Percentiles rank a stretch among this genome's conserved stretches.
Evolutionary conservation across 2,797 vertebrate species (phyloP).

Genomic region (Heliangelus exortis): DNA sequence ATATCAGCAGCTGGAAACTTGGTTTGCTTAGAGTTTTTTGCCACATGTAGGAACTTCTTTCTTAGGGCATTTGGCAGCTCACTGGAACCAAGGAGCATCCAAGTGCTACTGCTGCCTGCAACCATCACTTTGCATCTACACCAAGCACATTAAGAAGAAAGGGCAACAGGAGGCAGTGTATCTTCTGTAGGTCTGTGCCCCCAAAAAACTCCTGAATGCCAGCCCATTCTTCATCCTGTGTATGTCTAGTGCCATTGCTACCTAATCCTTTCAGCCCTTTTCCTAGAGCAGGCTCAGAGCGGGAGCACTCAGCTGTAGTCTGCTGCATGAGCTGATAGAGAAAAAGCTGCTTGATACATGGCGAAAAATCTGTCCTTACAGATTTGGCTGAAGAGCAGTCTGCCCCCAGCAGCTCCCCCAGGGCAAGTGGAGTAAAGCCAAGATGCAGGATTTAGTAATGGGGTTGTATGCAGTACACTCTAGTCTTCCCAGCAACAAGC

Average conservation of each 20-base stretch:
- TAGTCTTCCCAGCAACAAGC: not conserved
- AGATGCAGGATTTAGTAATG: not conserved
- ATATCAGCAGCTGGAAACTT: not conserved
- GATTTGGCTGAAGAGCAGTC: not conserved
- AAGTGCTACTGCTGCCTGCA: not conserved
- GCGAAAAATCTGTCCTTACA: not conserved
- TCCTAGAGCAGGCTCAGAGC: not conserved
- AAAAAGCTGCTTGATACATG: not conserved
- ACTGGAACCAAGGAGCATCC: not conserved
- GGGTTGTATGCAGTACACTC: not conserved
- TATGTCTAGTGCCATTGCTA: not conserved
- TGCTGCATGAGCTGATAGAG: not conserved
- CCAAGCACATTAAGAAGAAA: fast-evolving
- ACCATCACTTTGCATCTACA: not conserved
- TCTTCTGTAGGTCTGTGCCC: not conserved
- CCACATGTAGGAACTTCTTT: not conserved
- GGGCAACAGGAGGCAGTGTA: not conserved
- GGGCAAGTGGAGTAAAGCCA: not conserved
- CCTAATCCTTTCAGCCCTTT: not conserved
- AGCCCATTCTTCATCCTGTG: not conserved
- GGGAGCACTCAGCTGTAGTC: not conserved
- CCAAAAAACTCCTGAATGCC: not conserved
- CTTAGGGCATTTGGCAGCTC: not conserved
- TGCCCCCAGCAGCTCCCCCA: fast-evolving
- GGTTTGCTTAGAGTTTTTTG: not conserved